Conservation (phyloP, 2,888 invertebrate species). For the Stenodera caucasica region DNA sequence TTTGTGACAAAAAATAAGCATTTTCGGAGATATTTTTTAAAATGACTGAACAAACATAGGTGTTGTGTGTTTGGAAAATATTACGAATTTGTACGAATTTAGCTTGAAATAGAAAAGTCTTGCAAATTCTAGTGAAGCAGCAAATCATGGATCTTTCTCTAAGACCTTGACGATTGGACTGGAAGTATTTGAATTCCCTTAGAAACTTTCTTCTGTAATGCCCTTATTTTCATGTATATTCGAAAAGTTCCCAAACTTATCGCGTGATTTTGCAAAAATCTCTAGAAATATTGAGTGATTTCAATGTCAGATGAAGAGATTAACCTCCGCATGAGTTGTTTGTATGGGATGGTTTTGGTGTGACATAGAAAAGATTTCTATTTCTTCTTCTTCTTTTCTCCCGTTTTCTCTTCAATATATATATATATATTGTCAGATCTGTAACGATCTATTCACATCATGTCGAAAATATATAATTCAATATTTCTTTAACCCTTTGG, state of each 20-base stretch:
- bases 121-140: too few relatives aligned
- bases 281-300: not conserved
- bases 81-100: too few relatives aligned
- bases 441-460: conserved; percentile 25
- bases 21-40: too few relatives aligned
- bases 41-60: too few relatives aligned
- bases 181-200: too few relatives aligned
- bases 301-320: conserved; percentile 24
- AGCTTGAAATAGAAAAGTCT: too few relatives aligned
- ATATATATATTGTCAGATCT: conserved; percentile 8
- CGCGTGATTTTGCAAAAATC: not conserved
- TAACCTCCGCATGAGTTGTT: conserved; percentile 25
- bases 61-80: too few relatives aligned
- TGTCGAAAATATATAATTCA: conserved; percentile 14
- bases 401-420: not conserved
- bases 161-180: too few relatives aligned
- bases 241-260: not conserved
- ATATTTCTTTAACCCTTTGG: conserved; percentile 26
- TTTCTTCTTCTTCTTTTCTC: not conserved
- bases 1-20: too few relatives aligned
- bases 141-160: too few relatives aligned
- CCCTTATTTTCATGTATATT: too few relatives aligned
- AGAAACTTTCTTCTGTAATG: too few relatives aligned
- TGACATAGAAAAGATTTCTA: not conserved
- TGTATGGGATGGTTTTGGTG: conserved; percentile 9